Evolutionary conservation across 1,140 invertebrate genomes (phyloP), one percentile per base, ranked within the genome.

Genomic region (Drosophila ercepeae): DNA sequence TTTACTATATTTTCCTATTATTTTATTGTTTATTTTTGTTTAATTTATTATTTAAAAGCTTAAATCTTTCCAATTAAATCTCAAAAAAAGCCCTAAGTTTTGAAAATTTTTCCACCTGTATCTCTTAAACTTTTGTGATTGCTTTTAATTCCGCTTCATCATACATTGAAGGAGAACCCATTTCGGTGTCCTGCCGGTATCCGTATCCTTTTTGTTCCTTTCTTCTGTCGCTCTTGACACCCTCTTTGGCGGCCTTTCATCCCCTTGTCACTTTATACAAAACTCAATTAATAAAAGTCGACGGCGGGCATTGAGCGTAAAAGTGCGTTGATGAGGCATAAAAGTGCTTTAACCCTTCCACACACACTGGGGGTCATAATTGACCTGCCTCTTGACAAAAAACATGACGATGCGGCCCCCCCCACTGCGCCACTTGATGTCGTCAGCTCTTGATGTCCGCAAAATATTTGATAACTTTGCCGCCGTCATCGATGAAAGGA

Each of bases 251-350:
- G 16, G 18, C 11, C 18, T 41, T 27, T 36, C 39, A 14, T 25
- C 36, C 45, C 25, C 50, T 46, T 58, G 64, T 68, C 71, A 78
- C 75, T 54, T 50, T 58, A 75, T 67, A 71, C 77, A 48, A 79
- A 79, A 77, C 71, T 81, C 77, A 79, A 79, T 79, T 79, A 79
- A 79, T 81, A 81, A 75, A 75, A 64, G 77, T 79, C 75, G 78
- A 81, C 77, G 77, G 61, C 34, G 59, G 46, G 51, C 77, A 79
- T 57, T 68, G 32, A 75, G 76, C 76, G 76, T 60, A 58, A 75
- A 81, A 79, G 58, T 55, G 77, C 72, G 65, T 81, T 75, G 77
- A 79, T 79, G 77, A 81, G 77, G 77, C 77, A 69, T 75, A 45
- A 75, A 81, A 71, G 65, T 54, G 76, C 39, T 63, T 52, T 63